Base-by-base conservation (phyloP, 1,140 invertebrate genomes). In the Pissodes strobi region DNA sequence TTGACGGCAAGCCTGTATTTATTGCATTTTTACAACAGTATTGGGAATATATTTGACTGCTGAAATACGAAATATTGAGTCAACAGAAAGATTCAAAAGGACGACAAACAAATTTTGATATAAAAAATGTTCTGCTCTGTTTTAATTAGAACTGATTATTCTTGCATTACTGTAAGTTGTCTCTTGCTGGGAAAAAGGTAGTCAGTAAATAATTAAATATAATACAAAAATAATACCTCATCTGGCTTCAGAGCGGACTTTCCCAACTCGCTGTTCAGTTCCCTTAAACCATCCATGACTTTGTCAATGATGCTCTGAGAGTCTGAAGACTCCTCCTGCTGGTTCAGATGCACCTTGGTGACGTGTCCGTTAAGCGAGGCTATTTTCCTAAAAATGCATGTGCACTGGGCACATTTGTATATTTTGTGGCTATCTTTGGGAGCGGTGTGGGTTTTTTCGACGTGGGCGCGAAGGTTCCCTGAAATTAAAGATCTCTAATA, bases 361-460 rank as follows among this genome's bases (percentile, higher is more conserved):
- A 90, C 84, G 68, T 91, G 89, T 15, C 85, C 85, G 76, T 90
- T 90, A 1, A 90, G 77, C 66, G 86, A 88, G 2, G 87, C 86
- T 1, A 90, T 74, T 72, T 86, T 87, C 52, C 84, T 84, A 74
- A 90, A 92, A 8, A 87, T 82, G 78, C 89, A 91, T 6, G 84
- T 77, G 72, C 89, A 92, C 59, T 87, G 82, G 17, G 82, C 78
- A 75, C 90, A 92, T 58, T 80, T 79, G 73, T 84, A 89, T 17
- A 81, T 79, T 37, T 83, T 80, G 39, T 60, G 45, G 37, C 82
- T 25, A 76, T 80, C 22, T 25, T 74, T 71, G 10, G 82, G 78
- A 2, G 84, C 76, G n/a, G 83, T 83, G 70, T 90, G 89, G 9
- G 90, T 86, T 72, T 88, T 80, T 57, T 84, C 72, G 21, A 91